A percentile compares a stretch with the other conserved stretches of the same genome.
These are phyloP conservation scores for Eristalis pertinax DNA, from an alignment of 2,888 invertebrate genomes.

Conservation along the genomic window DNA sequence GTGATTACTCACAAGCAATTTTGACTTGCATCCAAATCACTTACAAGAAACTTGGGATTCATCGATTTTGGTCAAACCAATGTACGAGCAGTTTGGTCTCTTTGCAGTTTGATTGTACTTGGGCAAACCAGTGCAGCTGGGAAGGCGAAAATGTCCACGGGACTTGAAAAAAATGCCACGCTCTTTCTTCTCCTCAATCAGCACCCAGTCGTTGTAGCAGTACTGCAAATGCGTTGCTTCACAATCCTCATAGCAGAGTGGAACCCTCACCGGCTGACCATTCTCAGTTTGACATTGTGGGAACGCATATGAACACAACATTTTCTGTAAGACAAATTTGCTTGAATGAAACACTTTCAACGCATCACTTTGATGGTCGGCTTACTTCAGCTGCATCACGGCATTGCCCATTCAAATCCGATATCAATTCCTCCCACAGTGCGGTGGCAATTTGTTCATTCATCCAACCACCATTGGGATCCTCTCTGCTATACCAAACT, in stretches of 20 bases:
- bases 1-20: no score
- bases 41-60: slow-evolving; percentile 90
- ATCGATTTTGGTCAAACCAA: slow-evolving; percentile 91
- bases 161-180: slow-evolving; percentile 90
- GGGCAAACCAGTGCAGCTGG: slow-evolving; percentile 92
- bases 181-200: slow-evolving; percentile 93
- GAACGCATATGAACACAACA: slow-evolving; percentile 95
- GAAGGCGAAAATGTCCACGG: slow-evolving; percentile 92
- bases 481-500: slow-evolving; percentile 90
- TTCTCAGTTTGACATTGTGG: slow-evolving; percentile 89
- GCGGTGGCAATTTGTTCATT: slow-evolving; percentile 93
- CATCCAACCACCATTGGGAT: slow-evolving; percentile 85
- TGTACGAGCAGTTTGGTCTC: slow-evolving; percentile 89
- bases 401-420: slow-evolving; percentile 90
- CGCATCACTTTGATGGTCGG: neutral
- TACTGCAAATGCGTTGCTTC: slow-evolving; percentile 94
- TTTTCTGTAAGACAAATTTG: slow-evolving; percentile 83
- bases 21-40: slow-evolving; percentile 73
- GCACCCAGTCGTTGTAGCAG: slow-evolving; percentile 96
- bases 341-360: no score
- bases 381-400: slow-evolving; percentile 90
- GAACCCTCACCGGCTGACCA: slow-evolving; percentile 87
- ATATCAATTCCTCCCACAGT: slow-evolving; percentile 93
- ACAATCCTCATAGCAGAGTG: slow-evolving; percentile 96
- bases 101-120: slow-evolving; percentile 85